Conservation (phyloP, 2,797 vertebrate genomes). For the Etheostoma perlongum region DNA sequence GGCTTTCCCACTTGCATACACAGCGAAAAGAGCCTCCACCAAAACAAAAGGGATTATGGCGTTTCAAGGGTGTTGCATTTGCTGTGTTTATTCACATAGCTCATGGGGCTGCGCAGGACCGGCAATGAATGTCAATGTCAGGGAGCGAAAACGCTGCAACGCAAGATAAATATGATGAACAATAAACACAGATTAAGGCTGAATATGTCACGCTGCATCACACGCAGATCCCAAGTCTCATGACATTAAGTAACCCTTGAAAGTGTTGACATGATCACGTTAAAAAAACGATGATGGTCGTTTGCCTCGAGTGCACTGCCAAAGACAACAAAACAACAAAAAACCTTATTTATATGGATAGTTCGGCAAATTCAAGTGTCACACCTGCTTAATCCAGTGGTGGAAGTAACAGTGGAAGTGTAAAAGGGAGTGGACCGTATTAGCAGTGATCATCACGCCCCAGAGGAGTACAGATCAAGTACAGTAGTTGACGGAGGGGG, state of each 20-base stretch:
- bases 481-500: conserved; percentile 63
- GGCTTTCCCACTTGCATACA: conserved; percentile 83
- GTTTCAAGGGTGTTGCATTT: conserved; percentile 85
- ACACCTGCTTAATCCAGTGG: conserved; percentile 68
- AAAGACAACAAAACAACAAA: conserved; percentile 21
- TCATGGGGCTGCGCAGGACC: conserved; percentile 81
- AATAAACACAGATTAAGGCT: conserved; percentile 83
- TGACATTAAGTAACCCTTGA: conserved; percentile 81
- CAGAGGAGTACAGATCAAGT: conserved; percentile 46
- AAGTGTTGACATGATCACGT: conserved; percentile 79
- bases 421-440: conserved; percentile 30
- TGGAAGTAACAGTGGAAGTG: conserved; percentile 20
- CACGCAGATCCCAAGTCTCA: conserved; percentile 72
- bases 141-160: conserved; percentile 77
- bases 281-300: conserved; percentile 66
- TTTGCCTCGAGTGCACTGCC: conserved; percentile 58
- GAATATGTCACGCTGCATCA: conserved; percentile 81
- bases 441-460: conserved; percentile 47
- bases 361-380: conserved; percentile 64
- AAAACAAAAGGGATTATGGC: conserved; percentile 87
- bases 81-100: conserved; percentile 83
- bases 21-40: conserved; percentile 82
- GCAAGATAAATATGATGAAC: conserved; percentile 83
- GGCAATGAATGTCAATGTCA: conserved; percentile 83
- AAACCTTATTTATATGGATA: conserved; percentile 61